phyloP scores from a whole-genome alignment of 2,888 invertebrate genomes.

The Polymixis lichenea region DNA sequence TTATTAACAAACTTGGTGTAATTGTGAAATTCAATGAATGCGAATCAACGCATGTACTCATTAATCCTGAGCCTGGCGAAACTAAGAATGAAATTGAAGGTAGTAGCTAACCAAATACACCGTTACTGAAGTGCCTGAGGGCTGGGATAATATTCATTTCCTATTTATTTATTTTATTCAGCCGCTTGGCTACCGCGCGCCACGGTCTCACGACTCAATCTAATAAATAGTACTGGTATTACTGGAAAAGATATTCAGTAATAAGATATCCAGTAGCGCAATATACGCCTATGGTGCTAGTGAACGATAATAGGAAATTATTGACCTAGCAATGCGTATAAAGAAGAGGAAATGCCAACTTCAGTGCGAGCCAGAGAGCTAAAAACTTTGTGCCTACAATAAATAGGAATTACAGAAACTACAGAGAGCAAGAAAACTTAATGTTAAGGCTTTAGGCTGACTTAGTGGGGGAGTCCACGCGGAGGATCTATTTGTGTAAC shows the following conservation, averaged over 20 bases:
- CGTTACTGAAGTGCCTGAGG: conserved; percentile 73
- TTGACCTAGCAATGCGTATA: conserved; percentile 74
- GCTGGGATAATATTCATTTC: conserved; percentile 75
- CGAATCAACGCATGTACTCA: conserved; percentile 30
- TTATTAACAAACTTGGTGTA: conserved; percentile 27
- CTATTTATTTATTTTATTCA: conserved; percentile 86
- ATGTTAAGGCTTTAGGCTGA: conserved; percentile 56
- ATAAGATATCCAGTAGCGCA: conserved; percentile 86
- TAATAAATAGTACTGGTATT: conserved; percentile 87
- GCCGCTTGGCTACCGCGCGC: conserved; percentile 79
- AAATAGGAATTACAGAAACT: conserved; percentile 57
- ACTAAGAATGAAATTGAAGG: conserved; percentile 45
- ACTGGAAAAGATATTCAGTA: conserved; percentile 84
- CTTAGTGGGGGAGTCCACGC: conserved; percentile 54
- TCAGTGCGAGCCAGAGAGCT: conserved; percentile 39
- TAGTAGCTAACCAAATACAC: conserved; percentile 67
- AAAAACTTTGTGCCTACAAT: conserved; percentile 56
- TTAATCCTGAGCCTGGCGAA: conserved; percentile 51
- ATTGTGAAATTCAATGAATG: conserved; percentile 46
- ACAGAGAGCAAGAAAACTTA: conserved; percentile 40
- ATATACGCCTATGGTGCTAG: conserved; percentile 77
- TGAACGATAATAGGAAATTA: conserved; percentile 83
- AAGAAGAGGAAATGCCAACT: conserved; percentile 63
- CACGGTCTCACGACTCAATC: conserved; percentile 89
- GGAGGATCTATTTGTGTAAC: conserved; percentile 70